Percentiles rank a stretch among this genome's conserved stretches.
These are phyloP conservation scores for Ctenodactylus gundi DNA, from an alignment of 2,113 vertebrate genomes.

Conservation along the genomic window DNA sequence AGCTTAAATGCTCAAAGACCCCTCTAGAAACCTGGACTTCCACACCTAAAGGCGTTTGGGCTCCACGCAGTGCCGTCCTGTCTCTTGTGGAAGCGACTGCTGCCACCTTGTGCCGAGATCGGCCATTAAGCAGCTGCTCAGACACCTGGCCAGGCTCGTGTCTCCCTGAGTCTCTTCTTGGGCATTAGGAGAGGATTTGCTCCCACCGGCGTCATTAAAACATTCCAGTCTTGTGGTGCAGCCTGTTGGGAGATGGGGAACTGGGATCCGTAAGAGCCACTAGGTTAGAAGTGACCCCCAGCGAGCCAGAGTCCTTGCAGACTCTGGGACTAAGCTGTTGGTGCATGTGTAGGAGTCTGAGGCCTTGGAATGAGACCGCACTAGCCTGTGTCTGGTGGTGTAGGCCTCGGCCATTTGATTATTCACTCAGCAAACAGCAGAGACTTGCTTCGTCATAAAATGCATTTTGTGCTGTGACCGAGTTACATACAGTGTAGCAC, in stretches of 20 bases:
- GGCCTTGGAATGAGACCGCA: not conserved
- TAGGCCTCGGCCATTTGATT: not conserved
- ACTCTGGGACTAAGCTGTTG: not conserved
- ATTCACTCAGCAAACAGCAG: too few relatives aligned
- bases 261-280: not conserved
- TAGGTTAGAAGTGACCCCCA: not conserved
- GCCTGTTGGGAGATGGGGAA: not conserved
- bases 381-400: too few relatives aligned
- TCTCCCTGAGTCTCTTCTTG: not conserved
- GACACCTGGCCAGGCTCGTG: not conserved
- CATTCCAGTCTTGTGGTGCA: too few relatives aligned
- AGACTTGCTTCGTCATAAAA: too few relatives aligned
- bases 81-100: not conserved
- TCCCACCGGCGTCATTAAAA: too few relatives aligned
- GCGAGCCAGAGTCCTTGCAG: not conserved
- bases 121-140: accelerated
- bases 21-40: not conserved
- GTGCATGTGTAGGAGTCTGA: not conserved
- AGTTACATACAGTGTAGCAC: not conserved
- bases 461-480: not conserved
- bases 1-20: not conserved
- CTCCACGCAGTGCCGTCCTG: not conserved
- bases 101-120: accelerated
- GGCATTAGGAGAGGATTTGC: not conserved
- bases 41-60: not conserved